These are phyloP conservation scores for Myoxocephalus aenaeus DNA, from an alignment of 2,797 vertebrate species.

Conservation along the genomic window DNA sequence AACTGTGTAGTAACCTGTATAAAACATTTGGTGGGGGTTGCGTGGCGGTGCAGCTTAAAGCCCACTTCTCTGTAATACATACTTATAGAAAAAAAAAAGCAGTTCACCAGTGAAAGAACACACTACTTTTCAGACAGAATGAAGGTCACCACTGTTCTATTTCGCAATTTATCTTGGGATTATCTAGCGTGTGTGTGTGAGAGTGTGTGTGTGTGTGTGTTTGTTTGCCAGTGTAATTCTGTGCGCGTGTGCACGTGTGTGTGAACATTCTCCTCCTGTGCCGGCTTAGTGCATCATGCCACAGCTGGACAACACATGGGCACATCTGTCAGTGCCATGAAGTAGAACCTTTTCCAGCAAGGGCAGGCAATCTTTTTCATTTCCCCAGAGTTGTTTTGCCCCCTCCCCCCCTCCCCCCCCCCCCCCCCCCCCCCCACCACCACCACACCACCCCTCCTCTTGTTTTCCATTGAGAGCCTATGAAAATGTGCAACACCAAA, in stretches of 20 bases:
- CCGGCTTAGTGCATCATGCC: slow-evolving; percentile 60
- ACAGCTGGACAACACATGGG: slow-evolving; percentile 78
- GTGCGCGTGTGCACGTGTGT: slow-evolving; percentile 14
- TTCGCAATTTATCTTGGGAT: slow-evolving; percentile 62
- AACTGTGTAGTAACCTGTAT: neutral
- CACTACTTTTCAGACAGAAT: slow-evolving; percentile 28
- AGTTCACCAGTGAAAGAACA: neutral
- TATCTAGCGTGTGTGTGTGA: slow-evolving; percentile 30
- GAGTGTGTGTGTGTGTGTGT: slow-evolving; percentile 4
- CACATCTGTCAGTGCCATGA: slow-evolving; percentile 76
- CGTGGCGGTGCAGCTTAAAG: neutral
- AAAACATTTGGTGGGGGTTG: no score
- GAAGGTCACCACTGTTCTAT: slow-evolving; percentile 66
- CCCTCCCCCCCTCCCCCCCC: neutral
- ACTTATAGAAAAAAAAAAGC: neutral
- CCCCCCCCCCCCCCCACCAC: neutral
- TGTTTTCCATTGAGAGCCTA: slow-evolving; percentile 39
- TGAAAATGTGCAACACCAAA: slow-evolving; percentile 42
- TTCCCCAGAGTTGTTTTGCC: slow-evolving; percentile 49
- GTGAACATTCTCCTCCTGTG: slow-evolving; percentile 40
- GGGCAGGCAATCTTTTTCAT: slow-evolving; percentile 67
- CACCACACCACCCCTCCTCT: neutral
- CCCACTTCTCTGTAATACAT: neutral
- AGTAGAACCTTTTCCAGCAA: slow-evolving; percentile 70
- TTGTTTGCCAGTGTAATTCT: slow-evolving; percentile 7